phyloP scores from a whole-genome alignment of 30 jellyfish, hydroid and myxozoan species.

The Sanderia malayensis region DNA sequence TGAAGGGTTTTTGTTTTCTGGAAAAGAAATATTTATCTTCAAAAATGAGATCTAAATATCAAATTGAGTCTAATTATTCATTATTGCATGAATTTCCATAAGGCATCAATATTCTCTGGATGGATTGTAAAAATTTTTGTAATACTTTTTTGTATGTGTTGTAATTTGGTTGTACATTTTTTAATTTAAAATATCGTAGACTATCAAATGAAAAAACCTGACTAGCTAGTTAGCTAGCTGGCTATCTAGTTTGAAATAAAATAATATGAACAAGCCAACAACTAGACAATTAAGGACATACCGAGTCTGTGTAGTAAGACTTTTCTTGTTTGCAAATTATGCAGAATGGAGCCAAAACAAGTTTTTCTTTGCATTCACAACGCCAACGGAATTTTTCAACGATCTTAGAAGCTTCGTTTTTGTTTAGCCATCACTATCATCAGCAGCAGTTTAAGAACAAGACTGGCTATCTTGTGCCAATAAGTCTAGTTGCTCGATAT shows the following conservation, averaged over 20 bases:
- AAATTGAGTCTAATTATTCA: no score
- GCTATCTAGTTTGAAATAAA: no score
- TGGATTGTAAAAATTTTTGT: no score
- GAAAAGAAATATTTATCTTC: no score
- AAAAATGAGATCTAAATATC: no score
- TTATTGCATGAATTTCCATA: no score
- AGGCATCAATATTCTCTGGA: no score
- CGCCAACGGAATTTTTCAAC: background rate
- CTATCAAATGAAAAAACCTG: no score
- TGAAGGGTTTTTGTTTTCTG: constrained; percentile 34
- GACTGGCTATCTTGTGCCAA: background rate
- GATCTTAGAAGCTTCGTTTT: constrained; percentile 11
- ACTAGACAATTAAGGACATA: background rate
- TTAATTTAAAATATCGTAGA: no score
- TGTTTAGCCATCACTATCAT: constrained; percentile 16
- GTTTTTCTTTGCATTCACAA: constrained; percentile 11
- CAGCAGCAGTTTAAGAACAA: constrained; percentile 11
- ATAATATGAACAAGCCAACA: background rate
- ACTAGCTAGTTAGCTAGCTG: no score
- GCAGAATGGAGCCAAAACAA: constrained; percentile 18
- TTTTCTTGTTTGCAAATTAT: constrained; percentile 32
- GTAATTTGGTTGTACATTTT: no score
- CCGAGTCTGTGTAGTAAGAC: constrained; percentile 30
- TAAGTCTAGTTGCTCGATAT: constrained; percentile 2
- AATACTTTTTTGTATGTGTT: no score